Percentiles rank a stretch among this genome's conserved stretches.
Conservation (phyloP, 2,113 vertebrate species). For the Brachyhypopomus occidentalis region DNA sequence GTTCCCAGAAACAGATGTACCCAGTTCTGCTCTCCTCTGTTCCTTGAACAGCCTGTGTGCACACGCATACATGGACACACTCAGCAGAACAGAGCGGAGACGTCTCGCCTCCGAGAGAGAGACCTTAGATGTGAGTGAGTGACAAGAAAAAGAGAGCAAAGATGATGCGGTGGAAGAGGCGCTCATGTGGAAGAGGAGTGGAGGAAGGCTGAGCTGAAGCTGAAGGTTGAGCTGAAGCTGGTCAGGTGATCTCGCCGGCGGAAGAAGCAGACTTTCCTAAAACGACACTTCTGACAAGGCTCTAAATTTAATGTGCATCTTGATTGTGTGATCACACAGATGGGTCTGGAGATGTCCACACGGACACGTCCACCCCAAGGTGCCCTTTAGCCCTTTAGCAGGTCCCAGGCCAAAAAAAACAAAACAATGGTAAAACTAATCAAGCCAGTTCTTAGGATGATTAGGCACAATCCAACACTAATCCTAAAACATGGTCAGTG, state of each 20-base stretch:
- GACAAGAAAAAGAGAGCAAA: constrained; percentile 11
- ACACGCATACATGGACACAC: constrained; percentile 10
- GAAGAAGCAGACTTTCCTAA: constrained; percentile 33
- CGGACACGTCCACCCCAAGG: constrained; percentile 18
- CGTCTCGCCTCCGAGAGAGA: constrained; percentile 20
- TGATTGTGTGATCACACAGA: constrained; percentile 43
- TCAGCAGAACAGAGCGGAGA: neutral
- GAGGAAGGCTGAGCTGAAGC: no score
- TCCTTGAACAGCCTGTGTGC: neutral
- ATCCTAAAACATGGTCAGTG: no score
- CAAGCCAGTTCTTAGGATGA: no score
- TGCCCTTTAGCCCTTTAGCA: neutral
- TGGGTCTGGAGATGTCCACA: constrained; percentile 42
- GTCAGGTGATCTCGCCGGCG: constrained; percentile 30
- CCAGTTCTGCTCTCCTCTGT: constrained; percentile 20
- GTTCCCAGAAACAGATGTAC: neutral
- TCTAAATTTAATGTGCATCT: constrained; percentile 48
- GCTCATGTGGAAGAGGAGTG: neutral
- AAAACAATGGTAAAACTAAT: no score
- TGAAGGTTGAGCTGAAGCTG: no score
- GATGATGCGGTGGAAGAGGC: neutral
- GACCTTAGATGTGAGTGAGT: no score
- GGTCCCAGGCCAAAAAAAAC: no score
- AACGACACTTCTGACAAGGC: constrained; percentile 44
- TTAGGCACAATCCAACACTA: no score